These are phyloP conservation scores for Anguilla obscura DNA, from an alignment of 2,797 vertebrate genomes.

Conservation along the genomic window DNA sequence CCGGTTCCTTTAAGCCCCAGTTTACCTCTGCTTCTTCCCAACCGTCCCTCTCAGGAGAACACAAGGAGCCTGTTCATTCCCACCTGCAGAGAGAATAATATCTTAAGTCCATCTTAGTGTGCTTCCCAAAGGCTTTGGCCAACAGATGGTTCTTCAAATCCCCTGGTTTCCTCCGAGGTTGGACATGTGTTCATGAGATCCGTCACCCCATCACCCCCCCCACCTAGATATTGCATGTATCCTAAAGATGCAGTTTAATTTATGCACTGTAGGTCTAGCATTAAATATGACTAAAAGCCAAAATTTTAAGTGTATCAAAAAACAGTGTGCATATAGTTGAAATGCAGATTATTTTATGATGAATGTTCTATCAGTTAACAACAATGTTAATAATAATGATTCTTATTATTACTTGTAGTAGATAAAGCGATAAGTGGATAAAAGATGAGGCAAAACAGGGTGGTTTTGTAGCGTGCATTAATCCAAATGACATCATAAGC, in stretches of 20 bases:
- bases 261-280: slow-evolving; percentile 1
- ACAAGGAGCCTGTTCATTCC: slow-evolving; percentile 66
- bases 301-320: not conserved
- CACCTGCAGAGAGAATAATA: slow-evolving; percentile 78
- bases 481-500: not conserved
- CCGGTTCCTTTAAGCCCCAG: slow-evolving; percentile 50
- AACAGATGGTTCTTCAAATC: slow-evolving; percentile 79
- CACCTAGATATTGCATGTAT: slow-evolving; percentile 44
- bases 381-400: not conserved
- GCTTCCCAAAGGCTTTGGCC: slow-evolving; percentile 73
- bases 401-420: not conserved
- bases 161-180: slow-evolving; percentile 64
- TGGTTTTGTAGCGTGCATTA: not conserved
- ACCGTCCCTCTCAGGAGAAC: slow-evolving; percentile 53
- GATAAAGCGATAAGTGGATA: not conserved
- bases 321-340: not conserved
- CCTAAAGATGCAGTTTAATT: slow-evolving; percentile 42
- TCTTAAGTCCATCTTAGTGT: slow-evolving; percentile 77
- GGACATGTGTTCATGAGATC: slow-evolving; percentile 65
- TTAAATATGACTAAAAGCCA: not conserved
- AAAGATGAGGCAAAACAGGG: not conserved
- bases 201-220: slow-evolving; percentile 24
- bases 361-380: not conserved
- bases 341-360: not conserved
- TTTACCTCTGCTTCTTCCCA: slow-evolving; percentile 44